These are phyloP conservation scores for Choreutis nemorana DNA, from an alignment of 2,888 invertebrate species.

Conservation along the genomic window DNA sequence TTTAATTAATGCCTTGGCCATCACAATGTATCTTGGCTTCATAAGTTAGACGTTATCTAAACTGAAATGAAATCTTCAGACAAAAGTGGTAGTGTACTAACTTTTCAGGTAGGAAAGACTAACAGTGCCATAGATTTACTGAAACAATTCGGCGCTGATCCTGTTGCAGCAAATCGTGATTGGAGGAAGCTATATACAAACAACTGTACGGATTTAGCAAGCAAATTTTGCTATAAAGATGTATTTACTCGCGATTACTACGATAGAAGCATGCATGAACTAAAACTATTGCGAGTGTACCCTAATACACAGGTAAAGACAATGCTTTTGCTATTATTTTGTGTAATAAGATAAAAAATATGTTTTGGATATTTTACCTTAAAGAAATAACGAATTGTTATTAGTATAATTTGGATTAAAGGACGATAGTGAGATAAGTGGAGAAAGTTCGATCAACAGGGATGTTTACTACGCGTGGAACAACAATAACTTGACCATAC, in stretches of 20 bases:
- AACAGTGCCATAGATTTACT: slow-evolving; percentile 40
- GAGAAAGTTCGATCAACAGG: slow-evolving; percentile 7
- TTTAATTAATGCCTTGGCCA: too few species aligned
- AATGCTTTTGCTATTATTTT: too few species aligned
- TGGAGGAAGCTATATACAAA: slow-evolving; percentile 39
- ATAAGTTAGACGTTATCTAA: too few species aligned
- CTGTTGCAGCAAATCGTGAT: slow-evolving; percentile 25
- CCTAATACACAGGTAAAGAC: too few species aligned
- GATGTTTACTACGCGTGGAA: slow-evolving; percentile 53
- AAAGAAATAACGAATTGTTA: slow-evolving; percentile 15
- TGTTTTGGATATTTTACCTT: too few species aligned
- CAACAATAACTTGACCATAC: slow-evolving; percentile 40
- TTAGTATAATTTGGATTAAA: background rate
- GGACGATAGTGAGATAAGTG: slow-evolving; percentile 9
- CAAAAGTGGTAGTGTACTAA: too few species aligned
- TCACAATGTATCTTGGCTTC: too few species aligned
- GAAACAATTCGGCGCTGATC: slow-evolving; percentile 29
- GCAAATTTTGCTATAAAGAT: slow-evolving; percentile 27
- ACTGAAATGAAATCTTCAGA: too few species aligned
- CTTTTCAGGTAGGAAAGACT: slow-evolving; percentile 32
- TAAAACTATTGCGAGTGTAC: too few species aligned
- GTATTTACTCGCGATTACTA: slow-evolving; percentile 34
- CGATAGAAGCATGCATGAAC: slow-evolving; percentile 21
- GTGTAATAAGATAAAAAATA: too few species aligned
- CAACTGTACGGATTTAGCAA: slow-evolving; percentile 34